phyloP scores from a whole-genome alignment of 2,113 vertebrate species.

The Channa maculata region DNA sequence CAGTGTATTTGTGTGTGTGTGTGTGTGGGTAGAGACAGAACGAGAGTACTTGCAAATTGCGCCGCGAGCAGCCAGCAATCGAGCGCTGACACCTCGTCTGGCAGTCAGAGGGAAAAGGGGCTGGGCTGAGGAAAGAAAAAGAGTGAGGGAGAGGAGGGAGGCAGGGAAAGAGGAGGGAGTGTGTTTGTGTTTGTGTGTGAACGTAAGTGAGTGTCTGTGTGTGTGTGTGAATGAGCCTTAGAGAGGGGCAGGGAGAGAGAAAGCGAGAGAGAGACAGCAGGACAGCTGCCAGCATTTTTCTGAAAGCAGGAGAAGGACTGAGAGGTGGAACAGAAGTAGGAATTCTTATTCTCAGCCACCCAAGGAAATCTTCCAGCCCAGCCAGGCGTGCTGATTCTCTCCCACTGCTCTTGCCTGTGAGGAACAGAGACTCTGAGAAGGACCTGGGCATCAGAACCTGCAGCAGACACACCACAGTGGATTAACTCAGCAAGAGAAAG shows the following conservation, averaged over 20 bases:
- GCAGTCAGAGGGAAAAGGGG: conserved; percentile 83
- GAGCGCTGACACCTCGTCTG: conserved; percentile 85
- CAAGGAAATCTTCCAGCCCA: conserved; percentile 61
- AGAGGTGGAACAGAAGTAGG: conserved; percentile 76
- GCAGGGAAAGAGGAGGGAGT: conserved; percentile 57
- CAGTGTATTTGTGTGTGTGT: conserved; percentile 23
- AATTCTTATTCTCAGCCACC: conserved; percentile 73
- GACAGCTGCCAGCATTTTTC: conserved; percentile 84
- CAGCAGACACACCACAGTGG: conserved; percentile 54
- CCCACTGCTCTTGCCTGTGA: conserved; percentile 52
- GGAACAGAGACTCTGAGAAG: conserved; percentile 47
- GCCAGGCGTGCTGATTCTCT: conserved; percentile 47
- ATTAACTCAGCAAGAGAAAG: conserved; percentile 56
- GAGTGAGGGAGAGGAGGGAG: conserved; percentile 48
- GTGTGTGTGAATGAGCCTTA: conserved; percentile 16
- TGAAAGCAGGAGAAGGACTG: conserved; percentile 75
- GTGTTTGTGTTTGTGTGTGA: conserved; percentile 29
- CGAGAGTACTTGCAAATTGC: conserved; percentile 72
- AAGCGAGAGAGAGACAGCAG: conserved; percentile 71
- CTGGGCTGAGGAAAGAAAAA: conserved; percentile 79
- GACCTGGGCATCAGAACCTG: conserved; percentile 52
- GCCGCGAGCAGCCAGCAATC: conserved; percentile 80
- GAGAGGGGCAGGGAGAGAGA: conserved; percentile 54
- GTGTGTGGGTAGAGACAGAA: conserved; percentile 49
- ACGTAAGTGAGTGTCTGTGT: conserved; percentile 12